Evolutionary conservation across 1,140 invertebrate genomes (phyloP).

Genomic region (Aphelenchoides fujianensis): DNA sequence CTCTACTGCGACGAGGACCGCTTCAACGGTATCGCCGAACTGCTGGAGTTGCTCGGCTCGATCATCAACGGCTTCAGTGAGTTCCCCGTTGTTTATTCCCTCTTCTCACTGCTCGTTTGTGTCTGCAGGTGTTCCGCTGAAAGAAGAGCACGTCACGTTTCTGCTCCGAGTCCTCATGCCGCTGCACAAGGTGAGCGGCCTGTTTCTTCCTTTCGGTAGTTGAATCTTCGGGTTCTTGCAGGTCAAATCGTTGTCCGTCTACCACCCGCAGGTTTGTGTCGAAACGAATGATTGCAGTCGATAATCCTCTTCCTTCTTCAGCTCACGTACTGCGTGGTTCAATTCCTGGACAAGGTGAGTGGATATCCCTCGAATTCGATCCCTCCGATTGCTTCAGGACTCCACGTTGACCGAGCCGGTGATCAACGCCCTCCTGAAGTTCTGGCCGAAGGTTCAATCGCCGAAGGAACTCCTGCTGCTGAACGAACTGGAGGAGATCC

Average conservation of each 20-base stretch:
- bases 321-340: constrained; percentile 91
- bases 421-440: constrained; percentile 85
- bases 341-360: constrained; percentile 97
- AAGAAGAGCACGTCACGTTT: constrained; percentile 63
- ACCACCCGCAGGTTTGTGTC: too few species aligned
- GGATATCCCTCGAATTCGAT: too few species aligned
- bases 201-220: constrained; percentile 22
- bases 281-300: too few species aligned
- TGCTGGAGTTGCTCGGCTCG: constrained; percentile 64
- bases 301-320: too few species aligned
- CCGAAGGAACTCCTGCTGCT: constrained; percentile 78
- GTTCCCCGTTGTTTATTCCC: too few species aligned
- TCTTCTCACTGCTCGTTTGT: too few species aligned
- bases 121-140: constrained; percentile 65
- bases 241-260: constrained; percentile 75
- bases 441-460: constrained; percentile 96
- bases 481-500: constrained; percentile 68
- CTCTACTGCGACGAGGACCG: constrained; percentile 61
- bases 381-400: too few species aligned
- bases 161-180: constrained; percentile 61
- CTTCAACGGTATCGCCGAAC: constrained; percentile 63
- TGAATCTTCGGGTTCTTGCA: too few species aligned
- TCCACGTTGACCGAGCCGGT: constrained; percentile 73
- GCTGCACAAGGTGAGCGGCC: constrained; percentile 63
- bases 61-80: constrained; percentile 68